phyloP scores from a whole-genome alignment of 2,888 invertebrate genomes.

The Yponomeuta evonymella region DNA sequence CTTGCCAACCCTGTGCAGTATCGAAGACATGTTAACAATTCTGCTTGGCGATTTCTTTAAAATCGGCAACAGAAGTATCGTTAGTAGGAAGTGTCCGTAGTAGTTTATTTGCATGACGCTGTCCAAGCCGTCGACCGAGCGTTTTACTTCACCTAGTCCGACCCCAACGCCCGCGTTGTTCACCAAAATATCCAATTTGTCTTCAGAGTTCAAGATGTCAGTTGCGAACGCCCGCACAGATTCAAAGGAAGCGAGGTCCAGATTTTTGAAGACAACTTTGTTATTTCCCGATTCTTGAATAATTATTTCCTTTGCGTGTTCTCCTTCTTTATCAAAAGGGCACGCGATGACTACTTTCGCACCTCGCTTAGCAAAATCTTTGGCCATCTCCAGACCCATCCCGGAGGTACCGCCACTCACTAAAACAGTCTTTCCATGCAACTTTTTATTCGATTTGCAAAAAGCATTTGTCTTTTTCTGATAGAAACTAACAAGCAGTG shows the following conservation, averaged over 20 bases:
- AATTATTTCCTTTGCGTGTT: slow-evolving; percentile 74
- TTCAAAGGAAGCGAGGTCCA: slow-evolving; percentile 84
- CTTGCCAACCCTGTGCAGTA: slow-evolving; percentile 81
- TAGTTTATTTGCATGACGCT: slow-evolving; percentile 95
- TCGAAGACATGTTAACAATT: slow-evolving; percentile 86
- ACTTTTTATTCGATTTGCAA: slow-evolving; percentile 55
- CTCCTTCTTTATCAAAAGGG: slow-evolving; percentile 56
- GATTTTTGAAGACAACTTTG: slow-evolving; percentile 81
- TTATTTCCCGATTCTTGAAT: slow-evolving; percentile 79
- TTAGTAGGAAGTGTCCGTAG: slow-evolving; percentile 93
- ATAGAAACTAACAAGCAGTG: slow-evolving; percentile 64
- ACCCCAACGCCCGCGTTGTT: slow-evolving; percentile 91
- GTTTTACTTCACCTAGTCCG: slow-evolving; percentile 67
- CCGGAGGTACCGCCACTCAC: slow-evolving; percentile 64
- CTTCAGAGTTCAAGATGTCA: slow-evolving; percentile 82
- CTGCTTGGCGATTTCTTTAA: slow-evolving; percentile 83
- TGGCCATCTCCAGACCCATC: slow-evolving; percentile 59
- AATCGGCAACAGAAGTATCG: slow-evolving; percentile 89
- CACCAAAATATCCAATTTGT: slow-evolving; percentile 86
- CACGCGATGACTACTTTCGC: slow-evolving; percentile 62
- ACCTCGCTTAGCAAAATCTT: slow-evolving; percentile 56
- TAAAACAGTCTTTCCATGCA: slow-evolving; percentile 53
- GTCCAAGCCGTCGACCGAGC: slow-evolving; percentile 89
- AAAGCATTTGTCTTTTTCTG: slow-evolving; percentile 60
- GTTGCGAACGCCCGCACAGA: slow-evolving; percentile 88